These are phyloP conservation scores for Pogonus chalceus DNA, from an alignment of 1,140 invertebrate genomes.

Conservation along the genomic window DNA sequence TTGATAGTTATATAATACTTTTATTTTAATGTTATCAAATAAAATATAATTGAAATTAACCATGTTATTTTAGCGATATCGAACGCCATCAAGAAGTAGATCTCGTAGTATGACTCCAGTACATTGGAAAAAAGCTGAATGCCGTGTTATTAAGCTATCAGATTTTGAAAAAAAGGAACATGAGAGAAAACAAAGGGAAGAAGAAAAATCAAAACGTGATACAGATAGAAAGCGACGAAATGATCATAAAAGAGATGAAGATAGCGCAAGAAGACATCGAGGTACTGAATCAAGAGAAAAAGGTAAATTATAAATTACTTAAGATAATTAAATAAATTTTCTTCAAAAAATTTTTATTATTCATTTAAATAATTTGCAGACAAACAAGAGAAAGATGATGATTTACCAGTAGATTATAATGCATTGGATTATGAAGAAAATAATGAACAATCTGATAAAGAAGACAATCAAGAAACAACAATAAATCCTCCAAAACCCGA, in stretches of 20 bases:
- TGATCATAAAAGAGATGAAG: constrained; percentile 31
- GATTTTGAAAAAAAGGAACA: constrained; percentile 66
- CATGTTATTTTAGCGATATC: constrained; percentile 53
- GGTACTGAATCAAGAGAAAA: constrained; percentile 19
- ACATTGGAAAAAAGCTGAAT: constrained; percentile 81
- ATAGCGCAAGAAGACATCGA: constrained; percentile 29
- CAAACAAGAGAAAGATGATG: background rate
- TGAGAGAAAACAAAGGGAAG: constrained; percentile 48
- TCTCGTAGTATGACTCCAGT: constrained; percentile 77
- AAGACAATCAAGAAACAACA: constrained; percentile 21
- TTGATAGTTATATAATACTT: no score
- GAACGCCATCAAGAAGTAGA: constrained; percentile 65
- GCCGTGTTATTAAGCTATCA: constrained; percentile 67
- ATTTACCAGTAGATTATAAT: constrained; percentile 33
- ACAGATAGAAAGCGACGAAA: constrained; percentile 47
- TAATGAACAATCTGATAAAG: constrained; percentile 22
- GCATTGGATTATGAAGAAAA: constrained; percentile 38
- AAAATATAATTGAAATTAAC: background rate
- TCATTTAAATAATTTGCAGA: background rate
- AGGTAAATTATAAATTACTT: background rate
- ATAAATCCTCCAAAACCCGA: constrained; percentile 18
- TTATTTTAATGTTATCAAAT: constrained; percentile 8
- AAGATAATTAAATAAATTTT: background rate
- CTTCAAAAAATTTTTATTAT: background rate
- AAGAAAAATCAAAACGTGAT: constrained; percentile 49